These are phyloP conservation scores for Prunella strophiata DNA, from an alignment of 2,797 vertebrate genomes.

Conservation along the genomic window DNA sequence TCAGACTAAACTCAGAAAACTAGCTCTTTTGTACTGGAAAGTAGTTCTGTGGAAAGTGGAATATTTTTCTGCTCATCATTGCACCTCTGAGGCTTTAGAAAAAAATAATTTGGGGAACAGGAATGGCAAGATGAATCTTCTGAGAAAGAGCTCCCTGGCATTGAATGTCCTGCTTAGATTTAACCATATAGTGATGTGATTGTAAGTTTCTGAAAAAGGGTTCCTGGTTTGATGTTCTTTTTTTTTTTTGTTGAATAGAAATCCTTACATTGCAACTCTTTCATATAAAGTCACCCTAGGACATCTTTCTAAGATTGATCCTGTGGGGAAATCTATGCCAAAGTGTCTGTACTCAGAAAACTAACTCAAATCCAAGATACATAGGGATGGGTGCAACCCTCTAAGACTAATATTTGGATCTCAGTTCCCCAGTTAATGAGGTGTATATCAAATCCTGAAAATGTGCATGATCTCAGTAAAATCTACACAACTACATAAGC, in stretches of 20 bases:
- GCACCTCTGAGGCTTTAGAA: neutral
- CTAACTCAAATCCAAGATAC: neutral
- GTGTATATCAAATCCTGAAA: neutral
- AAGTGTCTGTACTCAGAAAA: neutral
- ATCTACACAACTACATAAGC: neutral
- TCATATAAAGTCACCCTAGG: neutral
- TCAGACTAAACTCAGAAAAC: neutral
- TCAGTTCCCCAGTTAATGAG: neutral
- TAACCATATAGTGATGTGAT: neutral
- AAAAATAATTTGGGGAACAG: neutral
- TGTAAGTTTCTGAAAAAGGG: neutral
- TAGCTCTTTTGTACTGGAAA: neutral
- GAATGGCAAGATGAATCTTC: neutral
- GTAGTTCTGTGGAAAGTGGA: fast-evolving
- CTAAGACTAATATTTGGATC: neutral
- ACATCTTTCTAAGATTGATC: neutral
- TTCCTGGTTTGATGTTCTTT: neutral
- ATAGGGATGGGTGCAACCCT: neutral
- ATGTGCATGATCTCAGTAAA: neutral
- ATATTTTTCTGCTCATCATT: neutral
- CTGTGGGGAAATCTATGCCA: neutral
- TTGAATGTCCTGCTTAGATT: neutral
- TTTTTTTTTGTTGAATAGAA: neutral
- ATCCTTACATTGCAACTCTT: neutral
- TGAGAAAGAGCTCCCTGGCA: neutral